phyloP scores from a whole-genome alignment of 1,140 invertebrate genomes.

The Penaeus vannamei region DNA sequence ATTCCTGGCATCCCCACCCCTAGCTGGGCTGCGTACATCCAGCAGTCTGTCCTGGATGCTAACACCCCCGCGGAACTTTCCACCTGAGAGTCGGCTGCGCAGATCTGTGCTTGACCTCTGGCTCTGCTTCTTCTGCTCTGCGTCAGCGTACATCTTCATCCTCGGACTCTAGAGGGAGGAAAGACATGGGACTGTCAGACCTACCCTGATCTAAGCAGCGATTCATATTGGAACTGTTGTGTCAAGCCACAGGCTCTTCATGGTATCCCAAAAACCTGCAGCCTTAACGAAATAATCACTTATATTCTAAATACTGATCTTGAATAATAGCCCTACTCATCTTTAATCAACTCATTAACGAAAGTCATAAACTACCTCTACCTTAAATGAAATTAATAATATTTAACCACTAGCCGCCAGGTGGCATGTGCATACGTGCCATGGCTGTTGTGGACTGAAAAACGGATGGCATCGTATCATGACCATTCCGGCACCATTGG shows the following conservation, averaged over 20 bases:
- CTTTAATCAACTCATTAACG: too few relatives aligned
- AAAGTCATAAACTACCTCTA: too few relatives aligned
- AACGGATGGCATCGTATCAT: too few relatives aligned
- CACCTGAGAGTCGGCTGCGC: constrained; percentile 1
- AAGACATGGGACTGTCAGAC: background rate
- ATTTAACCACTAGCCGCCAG: too few relatives aligned
- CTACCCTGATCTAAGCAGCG: background rate
- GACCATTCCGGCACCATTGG: too few relatives aligned
- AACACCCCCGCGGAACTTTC: background rate
- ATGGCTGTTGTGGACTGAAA: too few relatives aligned
- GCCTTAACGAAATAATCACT: too few relatives aligned
- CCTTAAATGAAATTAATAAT: too few relatives aligned
- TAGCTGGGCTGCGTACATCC: background rate
- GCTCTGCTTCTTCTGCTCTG: constrained; percentile 61
- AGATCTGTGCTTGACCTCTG: constrained; percentile 6
- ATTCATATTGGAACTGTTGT: background rate
- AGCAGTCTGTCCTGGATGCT: constrained; percentile 4
- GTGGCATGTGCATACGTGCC: too few relatives aligned
- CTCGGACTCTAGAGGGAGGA: constrained; percentile 44
- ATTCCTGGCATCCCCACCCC: background rate
- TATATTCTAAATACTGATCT: too few relatives aligned
- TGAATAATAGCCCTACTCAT: too few relatives aligned
- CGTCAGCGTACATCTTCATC: constrained; percentile 66
- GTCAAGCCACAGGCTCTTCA: background rate
- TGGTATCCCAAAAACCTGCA: background rate